Evolutionary conservation across 2,888 invertebrate species (phyloP).

Genomic region (Diarsia brunnea): DNA sequence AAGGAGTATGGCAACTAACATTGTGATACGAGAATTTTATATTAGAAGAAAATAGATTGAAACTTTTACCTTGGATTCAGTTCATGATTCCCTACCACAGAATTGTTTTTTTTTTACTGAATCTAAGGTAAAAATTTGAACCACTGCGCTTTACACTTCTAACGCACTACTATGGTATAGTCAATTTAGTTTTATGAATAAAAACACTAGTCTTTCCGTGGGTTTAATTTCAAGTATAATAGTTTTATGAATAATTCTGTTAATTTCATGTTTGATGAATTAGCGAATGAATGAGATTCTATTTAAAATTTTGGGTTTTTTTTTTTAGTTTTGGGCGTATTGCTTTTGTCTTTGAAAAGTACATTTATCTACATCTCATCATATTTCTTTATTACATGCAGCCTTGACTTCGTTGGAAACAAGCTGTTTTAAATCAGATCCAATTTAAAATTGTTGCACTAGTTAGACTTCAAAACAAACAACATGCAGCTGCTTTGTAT

Average conservation of each 20-base stretch:
- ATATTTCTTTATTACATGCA: neutral
- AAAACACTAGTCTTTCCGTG: no score
- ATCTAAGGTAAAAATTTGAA: neutral
- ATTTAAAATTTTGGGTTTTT: no score
- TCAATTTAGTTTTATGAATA: no score
- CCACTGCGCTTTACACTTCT: neutral
- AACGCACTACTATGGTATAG: no score
- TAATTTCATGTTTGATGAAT: neutral
- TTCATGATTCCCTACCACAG: no score
- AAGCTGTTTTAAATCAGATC: constrained; percentile 35
- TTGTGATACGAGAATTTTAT: no score
- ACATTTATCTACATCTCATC: neutral
- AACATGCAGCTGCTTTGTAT: constrained; percentile 26
- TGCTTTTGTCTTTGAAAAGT: neutral
- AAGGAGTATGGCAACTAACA: no score
- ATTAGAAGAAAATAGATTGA: no score
- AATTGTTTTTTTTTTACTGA: neutral
- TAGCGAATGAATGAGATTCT: neutral
- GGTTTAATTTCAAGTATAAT: no score
- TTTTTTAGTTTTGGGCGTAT: neutral
- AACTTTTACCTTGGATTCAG: neutral
- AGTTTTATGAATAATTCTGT: neutral
- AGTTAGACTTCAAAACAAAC: constrained; percentile 54
- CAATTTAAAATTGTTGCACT: constrained; percentile 46
- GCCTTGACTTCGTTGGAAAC: neutral